These are phyloP conservation scores for Chrysolina americana DNA, from an alignment of 2,888 invertebrate genomes.

Conservation along the genomic window DNA sequence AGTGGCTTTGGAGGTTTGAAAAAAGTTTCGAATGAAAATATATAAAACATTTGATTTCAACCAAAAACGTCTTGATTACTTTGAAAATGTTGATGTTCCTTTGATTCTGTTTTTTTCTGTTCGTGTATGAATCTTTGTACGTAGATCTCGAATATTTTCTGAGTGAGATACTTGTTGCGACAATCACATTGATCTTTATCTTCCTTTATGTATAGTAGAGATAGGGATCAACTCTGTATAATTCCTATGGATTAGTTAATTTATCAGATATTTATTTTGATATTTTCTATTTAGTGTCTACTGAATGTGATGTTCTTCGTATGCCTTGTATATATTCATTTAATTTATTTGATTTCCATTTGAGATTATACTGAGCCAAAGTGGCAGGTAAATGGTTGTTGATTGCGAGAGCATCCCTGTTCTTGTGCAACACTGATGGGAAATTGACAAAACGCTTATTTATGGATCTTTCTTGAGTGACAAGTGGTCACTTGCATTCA, in stretches of 20 bases:
- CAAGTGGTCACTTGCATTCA: neutral
- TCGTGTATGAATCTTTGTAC: constrained; percentile 2
- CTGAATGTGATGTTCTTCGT: neutral
- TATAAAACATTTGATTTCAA: neutral
- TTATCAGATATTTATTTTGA: constrained; percentile 21
- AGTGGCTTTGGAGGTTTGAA: neutral
- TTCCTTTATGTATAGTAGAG: constrained; percentile 28
- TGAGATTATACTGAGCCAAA: neutral
- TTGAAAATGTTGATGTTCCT: constrained; percentile 4
- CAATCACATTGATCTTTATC: constrained; percentile 47
- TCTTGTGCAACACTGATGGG: constrained; percentile 25
- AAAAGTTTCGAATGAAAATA: neutral
- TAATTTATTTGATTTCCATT: neutral
- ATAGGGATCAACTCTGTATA: constrained; percentile 18
- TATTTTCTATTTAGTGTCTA: constrained; percentile 7
- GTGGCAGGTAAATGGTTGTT: constrained; percentile 2
- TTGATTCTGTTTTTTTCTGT: neutral
- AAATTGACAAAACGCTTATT: constrained; percentile 37
- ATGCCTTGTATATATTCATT: constrained; percentile 19
- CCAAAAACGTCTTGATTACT: neutral
- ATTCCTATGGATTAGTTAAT: constrained; percentile 1
- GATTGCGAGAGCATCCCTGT: neutral
- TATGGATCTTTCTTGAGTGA: neutral
- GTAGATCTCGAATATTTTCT: constrained; percentile 17
- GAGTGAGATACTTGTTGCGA: constrained; percentile 46